Evolutionary conservation across 2,113 vertebrate species (phyloP), one percentile per base, ranked within the genome.

Genomic region (Lutjanus erythropterus): DNA sequence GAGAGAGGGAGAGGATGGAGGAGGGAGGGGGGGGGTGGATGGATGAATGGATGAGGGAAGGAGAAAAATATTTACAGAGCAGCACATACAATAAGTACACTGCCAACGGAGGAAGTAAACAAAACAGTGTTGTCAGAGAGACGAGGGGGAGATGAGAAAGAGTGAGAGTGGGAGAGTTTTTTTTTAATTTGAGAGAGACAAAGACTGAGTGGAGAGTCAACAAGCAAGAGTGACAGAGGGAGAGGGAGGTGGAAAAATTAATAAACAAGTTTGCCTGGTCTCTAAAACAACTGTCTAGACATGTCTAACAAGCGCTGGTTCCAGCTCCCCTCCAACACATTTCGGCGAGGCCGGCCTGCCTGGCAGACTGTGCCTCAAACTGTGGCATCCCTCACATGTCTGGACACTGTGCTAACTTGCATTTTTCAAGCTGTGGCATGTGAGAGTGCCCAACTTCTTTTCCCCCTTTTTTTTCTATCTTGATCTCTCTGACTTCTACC

Each of bases 221-320:
- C 56, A 72, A 33, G 65, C 23, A 18, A 67, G 53, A 83, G 58
- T 68, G 71, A 66, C 39, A 69, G 58, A 70, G 44, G 65, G 44
- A 67, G 53, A 88, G 29, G 14, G 59, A 83, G 47, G 65, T 56
- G 61, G 62, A 82, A 31, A 73, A 75, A 83, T 73, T 59, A 76
- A 86, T 64, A 83, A 90, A 92, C 88, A 60, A 87, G 88, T 93
- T 91, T 73, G 71, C 67, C 87, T 85, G 70, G 78, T 92, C 61
- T 79, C 31, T 74, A 74, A 37, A 90, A 89, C 80, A 83, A 76
- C 81, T 81, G 91, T 92, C 84, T 88, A 86, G 92, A 94, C 94
- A 90, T 42, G 90, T 83, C 78, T 82, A 47, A 71, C 39, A 16
- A n/a, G 33, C n/a, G 10, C 67, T 70, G 25, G 21, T 73, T 81